A percentile compares a stretch with the other conserved stretches of the same genome.
Evolutionary conservation across 2,113 vertebrate species (phyloP).

Genomic region (Odobenus rosmarus): DNA sequence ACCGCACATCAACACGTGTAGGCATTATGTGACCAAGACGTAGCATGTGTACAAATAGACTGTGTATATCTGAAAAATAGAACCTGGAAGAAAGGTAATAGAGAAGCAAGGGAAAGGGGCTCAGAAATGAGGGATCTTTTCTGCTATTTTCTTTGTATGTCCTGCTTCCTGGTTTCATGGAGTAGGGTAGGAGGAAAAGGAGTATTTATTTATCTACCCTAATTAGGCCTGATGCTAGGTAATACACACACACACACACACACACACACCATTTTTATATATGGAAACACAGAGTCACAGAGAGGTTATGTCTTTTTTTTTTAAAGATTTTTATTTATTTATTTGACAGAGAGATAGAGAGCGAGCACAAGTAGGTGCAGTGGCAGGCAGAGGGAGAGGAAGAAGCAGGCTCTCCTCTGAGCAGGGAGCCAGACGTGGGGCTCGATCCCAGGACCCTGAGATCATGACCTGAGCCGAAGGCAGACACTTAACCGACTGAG

Average conservation of each 20-base stretch:
- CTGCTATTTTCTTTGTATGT: rapidly evolving
- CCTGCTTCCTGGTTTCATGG: neutral
- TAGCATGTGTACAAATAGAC: neutral
- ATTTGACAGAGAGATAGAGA: no score
- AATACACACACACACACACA: no score
- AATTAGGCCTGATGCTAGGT: neutral
- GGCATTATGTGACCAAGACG: neutral
- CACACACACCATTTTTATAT: neutral
- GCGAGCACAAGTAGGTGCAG: no score
- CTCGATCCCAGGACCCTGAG: no score
- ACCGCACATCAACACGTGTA: neutral
- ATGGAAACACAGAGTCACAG: neutral
- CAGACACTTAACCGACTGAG: no score
- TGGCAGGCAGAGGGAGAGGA: no score
- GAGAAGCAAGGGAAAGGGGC: neutral
- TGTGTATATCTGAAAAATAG: neutral
- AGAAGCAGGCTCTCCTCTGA: no score
- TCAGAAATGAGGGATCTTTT: neutral
- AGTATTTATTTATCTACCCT: neutral
- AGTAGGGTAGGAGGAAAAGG: neutral
- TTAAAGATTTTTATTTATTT: no score
- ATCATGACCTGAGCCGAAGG: no score
- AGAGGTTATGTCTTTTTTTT: no score
- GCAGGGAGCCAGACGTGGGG: no score
- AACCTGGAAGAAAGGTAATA: neutral